phyloP scores from a whole-genome alignment of 23 tunicate species.

The Ciona savignyi region DNA sequence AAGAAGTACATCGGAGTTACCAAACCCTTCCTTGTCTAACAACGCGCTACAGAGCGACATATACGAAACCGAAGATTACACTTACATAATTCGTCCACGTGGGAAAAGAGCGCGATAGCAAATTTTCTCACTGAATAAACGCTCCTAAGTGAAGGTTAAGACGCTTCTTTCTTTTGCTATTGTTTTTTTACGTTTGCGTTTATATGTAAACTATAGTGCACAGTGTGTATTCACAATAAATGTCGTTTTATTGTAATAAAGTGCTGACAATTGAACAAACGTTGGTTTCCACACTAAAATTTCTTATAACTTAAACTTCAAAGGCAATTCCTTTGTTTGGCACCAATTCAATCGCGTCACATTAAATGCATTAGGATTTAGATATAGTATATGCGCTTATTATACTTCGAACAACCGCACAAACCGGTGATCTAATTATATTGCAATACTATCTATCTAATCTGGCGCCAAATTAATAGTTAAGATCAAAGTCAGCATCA shows the following conservation, averaged over 20 bases:
- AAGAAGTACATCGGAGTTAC: neutral
- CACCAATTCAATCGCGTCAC: no score
- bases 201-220: neutral
- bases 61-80: conserved; percentile 65
- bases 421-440: neutral
- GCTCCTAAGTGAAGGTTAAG: neutral
- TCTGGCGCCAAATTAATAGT: neutral
- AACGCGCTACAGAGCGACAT: conserved; percentile 21
- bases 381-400: no score
- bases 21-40: neutral
- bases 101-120: conserved; percentile 5
- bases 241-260: no score
- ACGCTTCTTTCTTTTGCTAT: neutral
- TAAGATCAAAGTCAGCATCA: neutral
- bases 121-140: no score
- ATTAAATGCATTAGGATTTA: no score
- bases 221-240: neutral
- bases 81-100: conserved; percentile 58
- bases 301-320: no score
- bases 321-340: no score
- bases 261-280: neutral
- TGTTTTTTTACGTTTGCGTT: neutral
- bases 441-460: neutral
- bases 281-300: no score
- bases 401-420: neutral